Conservation (phyloP, 2,113 vertebrate genomes). For the Meles meles region DNA sequence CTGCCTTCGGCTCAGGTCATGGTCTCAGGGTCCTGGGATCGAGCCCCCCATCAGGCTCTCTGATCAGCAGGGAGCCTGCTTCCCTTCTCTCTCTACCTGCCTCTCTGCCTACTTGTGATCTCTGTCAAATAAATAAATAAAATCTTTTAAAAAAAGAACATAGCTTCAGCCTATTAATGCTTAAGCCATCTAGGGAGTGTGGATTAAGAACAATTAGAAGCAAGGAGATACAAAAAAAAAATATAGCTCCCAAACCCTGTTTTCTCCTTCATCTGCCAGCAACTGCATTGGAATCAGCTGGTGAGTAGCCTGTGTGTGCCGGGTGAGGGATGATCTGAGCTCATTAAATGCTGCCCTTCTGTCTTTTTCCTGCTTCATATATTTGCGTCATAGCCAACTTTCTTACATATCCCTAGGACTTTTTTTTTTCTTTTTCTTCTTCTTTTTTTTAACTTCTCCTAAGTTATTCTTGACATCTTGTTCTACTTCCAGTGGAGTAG, state of each 20-base stretch:
- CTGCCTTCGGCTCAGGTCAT: too few relatives aligned
- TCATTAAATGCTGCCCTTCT: neutral
- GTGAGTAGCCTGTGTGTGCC: neutral
- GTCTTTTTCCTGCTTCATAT: neutral
- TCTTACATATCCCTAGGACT: slow-evolving; percentile 42
- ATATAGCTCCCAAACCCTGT: neutral
- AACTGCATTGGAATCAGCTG: neutral
- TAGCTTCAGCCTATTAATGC: slow-evolving; percentile 7
- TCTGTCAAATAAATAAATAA: too few relatives aligned
- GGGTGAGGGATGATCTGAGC: neutral
- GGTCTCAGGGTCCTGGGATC: too few relatives aligned
- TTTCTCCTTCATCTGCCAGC: neutral
- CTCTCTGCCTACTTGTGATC: too few relatives aligned
- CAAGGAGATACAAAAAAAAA: neutral
- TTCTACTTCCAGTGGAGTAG: slow-evolving; percentile 56
- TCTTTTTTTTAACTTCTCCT: neutral
- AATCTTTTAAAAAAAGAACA: neutral
- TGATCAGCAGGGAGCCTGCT: too few relatives aligned
- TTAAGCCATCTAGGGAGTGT: neutral
- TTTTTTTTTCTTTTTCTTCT: neutral
- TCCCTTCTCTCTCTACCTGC: too few relatives aligned
- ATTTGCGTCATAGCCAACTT: slow-evolving; percentile 8
- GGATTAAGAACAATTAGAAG: slow-evolving; percentile 52
- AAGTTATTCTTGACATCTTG: slow-evolving; percentile 65
- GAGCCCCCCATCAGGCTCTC: too few relatives aligned